Evolutionary conservation across 2,888 invertebrate species (phyloP).

Genomic region (Busseola fusca): DNA sequence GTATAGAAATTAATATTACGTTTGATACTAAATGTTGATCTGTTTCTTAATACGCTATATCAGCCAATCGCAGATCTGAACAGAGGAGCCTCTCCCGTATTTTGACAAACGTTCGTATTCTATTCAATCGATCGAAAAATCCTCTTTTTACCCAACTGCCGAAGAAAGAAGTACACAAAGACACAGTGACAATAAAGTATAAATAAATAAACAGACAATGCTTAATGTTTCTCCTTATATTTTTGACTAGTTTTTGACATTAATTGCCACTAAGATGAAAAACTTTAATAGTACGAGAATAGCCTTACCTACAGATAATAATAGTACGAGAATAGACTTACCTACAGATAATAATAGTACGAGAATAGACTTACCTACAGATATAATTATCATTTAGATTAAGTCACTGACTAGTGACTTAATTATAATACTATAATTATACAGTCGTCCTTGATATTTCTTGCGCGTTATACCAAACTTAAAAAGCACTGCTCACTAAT

Average conservation of each 20-base stretch:
- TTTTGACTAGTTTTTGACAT: background rate
- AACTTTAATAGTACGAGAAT: no score
- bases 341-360: no score
- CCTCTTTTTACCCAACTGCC: no score
- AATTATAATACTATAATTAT: no score
- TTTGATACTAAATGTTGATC: conserved; percentile 4
- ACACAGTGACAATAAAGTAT: no score
- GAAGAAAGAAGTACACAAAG: no score
- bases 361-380: no score
- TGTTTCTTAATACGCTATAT: background rate
- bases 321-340: no score
- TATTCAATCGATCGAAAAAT: background rate
- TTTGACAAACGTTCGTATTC: background rate
- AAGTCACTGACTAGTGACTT: background rate
- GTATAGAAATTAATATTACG: background rate
- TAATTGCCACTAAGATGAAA: background rate
- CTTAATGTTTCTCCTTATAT: no score
- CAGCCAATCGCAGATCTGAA: background rate
- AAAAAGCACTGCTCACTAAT: background rate
- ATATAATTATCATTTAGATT: no score
- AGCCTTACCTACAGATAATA: no score
- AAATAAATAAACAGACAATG: no score
- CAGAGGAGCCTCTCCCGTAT: background rate
- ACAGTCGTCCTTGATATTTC: background rate
- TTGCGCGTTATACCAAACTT: background rate